Conservation (phyloP, 2,888 invertebrate genomes). For the Leistus spinibarbis region DNA sequence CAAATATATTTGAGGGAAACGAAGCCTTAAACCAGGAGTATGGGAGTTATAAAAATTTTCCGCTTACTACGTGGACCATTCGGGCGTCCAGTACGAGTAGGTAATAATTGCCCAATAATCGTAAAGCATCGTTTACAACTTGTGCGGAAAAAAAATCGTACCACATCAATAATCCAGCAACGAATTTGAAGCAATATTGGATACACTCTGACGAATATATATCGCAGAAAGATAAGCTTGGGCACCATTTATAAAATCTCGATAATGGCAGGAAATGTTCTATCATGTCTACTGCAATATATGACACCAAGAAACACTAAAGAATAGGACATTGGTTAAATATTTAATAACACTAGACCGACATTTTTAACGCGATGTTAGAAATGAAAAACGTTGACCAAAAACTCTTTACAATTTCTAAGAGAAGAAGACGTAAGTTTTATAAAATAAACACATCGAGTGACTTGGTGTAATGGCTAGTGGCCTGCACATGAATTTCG, state of each 20-base stretch:
- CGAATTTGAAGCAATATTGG: neutral
- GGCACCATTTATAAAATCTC: neutral
- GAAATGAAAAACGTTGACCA: no score
- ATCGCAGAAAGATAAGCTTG: neutral
- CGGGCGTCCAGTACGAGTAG: neutral
- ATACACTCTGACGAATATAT: neutral
- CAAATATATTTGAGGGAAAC: neutral
- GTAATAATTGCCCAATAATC: conserved; percentile 5
- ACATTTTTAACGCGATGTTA: neutral
- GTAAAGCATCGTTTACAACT: neutral
- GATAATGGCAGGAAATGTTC: neutral
- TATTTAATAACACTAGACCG: neutral
- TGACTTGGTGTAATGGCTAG: no score
- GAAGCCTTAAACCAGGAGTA: no score
- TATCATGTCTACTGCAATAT: neutral
- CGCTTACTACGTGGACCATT: neutral
- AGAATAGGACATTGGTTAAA: neutral
- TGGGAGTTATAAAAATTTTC: conserved; percentile 4
- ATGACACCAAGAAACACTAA: neutral
- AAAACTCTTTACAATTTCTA: neutral
- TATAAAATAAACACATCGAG: no score
- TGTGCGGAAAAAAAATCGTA: neutral
- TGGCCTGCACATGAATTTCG: no score
- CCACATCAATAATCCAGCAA: neutral
- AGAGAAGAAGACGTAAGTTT: no score